Evolutionary conservation across 2,888 invertebrate species (phyloP).

Genomic region (Euzophera pinguis): DNA sequence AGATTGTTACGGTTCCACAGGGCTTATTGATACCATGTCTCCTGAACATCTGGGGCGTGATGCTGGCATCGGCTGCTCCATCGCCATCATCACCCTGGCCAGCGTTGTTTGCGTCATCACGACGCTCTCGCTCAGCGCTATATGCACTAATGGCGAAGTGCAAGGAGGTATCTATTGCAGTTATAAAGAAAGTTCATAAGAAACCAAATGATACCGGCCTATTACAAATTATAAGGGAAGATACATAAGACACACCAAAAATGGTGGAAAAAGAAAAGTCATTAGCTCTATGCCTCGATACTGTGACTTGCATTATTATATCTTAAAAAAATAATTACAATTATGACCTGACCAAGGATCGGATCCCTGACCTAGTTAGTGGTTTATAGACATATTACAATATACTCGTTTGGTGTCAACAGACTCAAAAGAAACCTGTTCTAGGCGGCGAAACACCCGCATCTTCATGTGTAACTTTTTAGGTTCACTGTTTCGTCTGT

Average conservation of each 20-base stretch:
- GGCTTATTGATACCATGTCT: constrained; percentile 96
- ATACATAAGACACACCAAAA: too few species aligned
- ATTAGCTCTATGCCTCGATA: too few species aligned
- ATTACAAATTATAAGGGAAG: too few species aligned
- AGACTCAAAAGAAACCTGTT: neutral
- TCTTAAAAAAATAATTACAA: too few species aligned
- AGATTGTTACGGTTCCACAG: constrained; percentile 44
- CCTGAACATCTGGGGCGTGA: constrained; percentile 99
- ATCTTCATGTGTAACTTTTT: neutral
- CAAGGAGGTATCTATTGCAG: constrained; percentile 91
- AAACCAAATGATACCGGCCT: too few species aligned
- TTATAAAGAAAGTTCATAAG: too few species aligned
- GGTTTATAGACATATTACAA: too few species aligned
- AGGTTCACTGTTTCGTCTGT: constrained; percentile 68
- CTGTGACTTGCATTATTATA: too few species aligned
- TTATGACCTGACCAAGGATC: too few species aligned
- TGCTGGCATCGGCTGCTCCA: constrained; percentile 92
- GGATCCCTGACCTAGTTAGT: too few species aligned
- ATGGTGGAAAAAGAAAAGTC: too few species aligned
- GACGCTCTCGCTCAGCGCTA: constrained; percentile 91
- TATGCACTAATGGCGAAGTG: constrained; percentile 98
- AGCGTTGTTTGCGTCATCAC: constrained; percentile 92
- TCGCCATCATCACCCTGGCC: constrained; percentile 89
- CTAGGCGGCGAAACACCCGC: neutral
- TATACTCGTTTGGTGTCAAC: neutral